phyloP scores from a whole-genome alignment of 2,888 invertebrate species.

The Timandra comae region DNA sequence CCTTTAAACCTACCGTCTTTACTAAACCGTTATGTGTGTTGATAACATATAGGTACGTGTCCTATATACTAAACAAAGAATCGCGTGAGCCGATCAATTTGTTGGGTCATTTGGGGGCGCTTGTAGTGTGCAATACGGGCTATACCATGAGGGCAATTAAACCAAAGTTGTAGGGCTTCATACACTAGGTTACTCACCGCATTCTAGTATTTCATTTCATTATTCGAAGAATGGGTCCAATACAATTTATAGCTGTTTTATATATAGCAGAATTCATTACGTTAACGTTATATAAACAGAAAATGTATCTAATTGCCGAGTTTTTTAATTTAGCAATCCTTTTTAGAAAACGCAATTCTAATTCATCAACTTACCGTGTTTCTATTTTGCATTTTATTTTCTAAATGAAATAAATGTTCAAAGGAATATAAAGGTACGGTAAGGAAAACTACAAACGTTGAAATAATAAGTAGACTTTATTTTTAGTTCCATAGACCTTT shows the following conservation, averaged over 20 bases:
- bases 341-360: no score
- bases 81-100: conserved; percentile 72
- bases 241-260: conserved; percentile 1
- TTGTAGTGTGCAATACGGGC: conserved; percentile 55
- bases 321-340: no score
- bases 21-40: conserved; percentile 1
- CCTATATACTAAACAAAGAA: conserved; percentile 34
- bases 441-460: no score
- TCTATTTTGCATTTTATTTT: no score
- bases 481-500: conserved; percentile 11
- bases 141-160: conserved; percentile 59
- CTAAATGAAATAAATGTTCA: no score
- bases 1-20: conserved; percentile 2
- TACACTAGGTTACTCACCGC: no score
- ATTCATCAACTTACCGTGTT: no score
- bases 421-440: no score
- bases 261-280: no score
- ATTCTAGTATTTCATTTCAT: conserved; percentile 6
- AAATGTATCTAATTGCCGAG: no score
- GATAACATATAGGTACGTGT: conserved; percentile 8
- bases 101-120: conserved; percentile 63
- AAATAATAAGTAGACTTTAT: conserved; percentile 3
- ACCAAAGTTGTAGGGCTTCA: conserved; percentile 59
- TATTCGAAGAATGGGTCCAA: conserved; percentile 1
- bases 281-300: no score